Evolutionary conservation across 2,888 invertebrate species (phyloP).

Genomic region (Cyclophora albipunctata): DNA sequence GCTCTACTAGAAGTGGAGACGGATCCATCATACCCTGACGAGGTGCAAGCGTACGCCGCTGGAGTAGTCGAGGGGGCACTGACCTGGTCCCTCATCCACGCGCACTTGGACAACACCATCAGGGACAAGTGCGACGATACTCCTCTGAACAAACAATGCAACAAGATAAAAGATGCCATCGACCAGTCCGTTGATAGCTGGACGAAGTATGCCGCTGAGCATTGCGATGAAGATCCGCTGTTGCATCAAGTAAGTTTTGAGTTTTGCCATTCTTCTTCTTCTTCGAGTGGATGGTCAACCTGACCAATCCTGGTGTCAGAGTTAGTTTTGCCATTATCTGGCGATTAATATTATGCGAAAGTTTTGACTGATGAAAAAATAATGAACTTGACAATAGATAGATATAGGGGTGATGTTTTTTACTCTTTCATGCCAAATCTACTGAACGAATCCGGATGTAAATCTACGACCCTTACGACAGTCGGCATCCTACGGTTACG

Average conservation of each 20-base stretch:
- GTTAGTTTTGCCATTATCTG: too few relatives aligned
- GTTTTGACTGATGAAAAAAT: too few relatives aligned
- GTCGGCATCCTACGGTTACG: too few relatives aligned
- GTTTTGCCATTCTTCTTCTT: too few relatives aligned
- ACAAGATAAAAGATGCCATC: slow-evolving; percentile 78
- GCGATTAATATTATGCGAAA: too few relatives aligned
- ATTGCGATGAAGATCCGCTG: slow-evolving; percentile 75
- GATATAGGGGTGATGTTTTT: too few relatives aligned
- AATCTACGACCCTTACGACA: too few relatives aligned
- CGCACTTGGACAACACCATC: slow-evolving; percentile 84
- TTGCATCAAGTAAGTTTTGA: slow-evolving; percentile 84
- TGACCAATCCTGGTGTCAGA: too few relatives aligned
- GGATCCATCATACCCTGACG: slow-evolving; percentile 81
- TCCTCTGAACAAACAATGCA: slow-evolving; percentile 74
- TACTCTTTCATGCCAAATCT: too few relatives aligned
- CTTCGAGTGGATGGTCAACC: too few relatives aligned
- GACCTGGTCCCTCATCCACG: slow-evolving; percentile 86
- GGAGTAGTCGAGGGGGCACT: slow-evolving; percentile 89
- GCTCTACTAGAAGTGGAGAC: slow-evolving; percentile 87
- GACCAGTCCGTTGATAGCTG: slow-evolving; percentile 78
- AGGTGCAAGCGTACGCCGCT: slow-evolving; percentile 89
- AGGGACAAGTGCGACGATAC: slow-evolving; percentile 68
- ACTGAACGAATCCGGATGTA: too few relatives aligned
- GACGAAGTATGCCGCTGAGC: slow-evolving; percentile 71
- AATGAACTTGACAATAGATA: too few relatives aligned